phyloP scores from a whole-genome alignment of 2,888 invertebrate species.

The Lordiphosa fenestrarum region DNA sequence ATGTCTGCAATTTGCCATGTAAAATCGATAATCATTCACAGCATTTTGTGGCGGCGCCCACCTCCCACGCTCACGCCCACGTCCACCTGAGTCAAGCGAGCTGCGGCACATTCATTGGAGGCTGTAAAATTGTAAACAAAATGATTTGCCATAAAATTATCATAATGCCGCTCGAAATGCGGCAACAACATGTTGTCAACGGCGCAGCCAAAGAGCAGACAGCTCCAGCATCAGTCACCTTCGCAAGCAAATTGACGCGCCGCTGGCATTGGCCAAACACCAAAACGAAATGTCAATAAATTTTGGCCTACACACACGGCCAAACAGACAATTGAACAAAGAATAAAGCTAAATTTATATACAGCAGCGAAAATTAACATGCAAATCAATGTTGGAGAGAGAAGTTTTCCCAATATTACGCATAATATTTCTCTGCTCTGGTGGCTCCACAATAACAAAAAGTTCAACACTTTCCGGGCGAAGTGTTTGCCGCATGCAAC shows the following conservation, averaged over 20 bases:
- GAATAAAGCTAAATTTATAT: conserved; percentile 27
- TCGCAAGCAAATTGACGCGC: conserved; percentile 50
- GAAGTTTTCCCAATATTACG: conserved; percentile 15
- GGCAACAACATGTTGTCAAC: conserved; percentile 76
- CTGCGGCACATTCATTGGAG: conserved; percentile 31
- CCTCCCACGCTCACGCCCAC: conserved; percentile 16
- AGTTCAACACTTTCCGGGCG: conserved; percentile 39
- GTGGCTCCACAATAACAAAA: conserved; percentile 23
- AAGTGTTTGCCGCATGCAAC: conserved; percentile 78
- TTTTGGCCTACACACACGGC: conserved; percentile 49
- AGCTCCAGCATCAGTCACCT: conserved; percentile 4
- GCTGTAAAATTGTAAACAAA: conserved; percentile 69
- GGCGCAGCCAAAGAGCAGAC: conserved; percentile 29
- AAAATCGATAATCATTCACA: conserved; percentile 74
- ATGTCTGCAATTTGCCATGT: conserved; percentile 61
- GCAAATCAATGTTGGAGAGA: conserved; percentile 52
- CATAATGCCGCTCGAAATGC: conserved; percentile 72
- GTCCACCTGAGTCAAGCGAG: conserved; percentile 10
- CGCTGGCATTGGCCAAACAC: conserved; percentile 47
- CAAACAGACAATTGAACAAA: conserved; percentile 40
- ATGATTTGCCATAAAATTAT: conserved; percentile 76
- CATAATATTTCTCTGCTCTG: conserved; percentile 16
- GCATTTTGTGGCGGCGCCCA: conserved; percentile 54
- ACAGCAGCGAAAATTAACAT: conserved; percentile 48
- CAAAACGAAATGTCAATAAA: conserved; percentile 66